Conservation (phyloP, 2,113 vertebrate species). For the Laticauda colubrina region DNA sequence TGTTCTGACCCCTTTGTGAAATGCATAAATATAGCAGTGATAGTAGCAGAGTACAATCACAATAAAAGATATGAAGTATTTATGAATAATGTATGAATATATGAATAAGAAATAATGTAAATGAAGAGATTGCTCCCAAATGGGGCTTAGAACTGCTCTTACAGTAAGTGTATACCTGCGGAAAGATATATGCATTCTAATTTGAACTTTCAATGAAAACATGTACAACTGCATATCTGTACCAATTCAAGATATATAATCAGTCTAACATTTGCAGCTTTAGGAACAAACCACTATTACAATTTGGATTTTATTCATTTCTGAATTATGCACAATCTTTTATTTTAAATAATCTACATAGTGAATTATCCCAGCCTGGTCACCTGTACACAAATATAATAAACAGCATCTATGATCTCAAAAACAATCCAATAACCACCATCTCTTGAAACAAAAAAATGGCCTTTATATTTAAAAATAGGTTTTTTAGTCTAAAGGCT, state of each 20-base stretch:
- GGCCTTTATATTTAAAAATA: background rate
- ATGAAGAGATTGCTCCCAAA: background rate
- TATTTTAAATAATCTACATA: background rate
- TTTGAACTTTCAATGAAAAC: background rate
- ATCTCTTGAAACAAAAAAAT: background rate
- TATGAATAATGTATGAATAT: background rate
- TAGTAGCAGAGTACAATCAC: background rate
- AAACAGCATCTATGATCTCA: background rate
- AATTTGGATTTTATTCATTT: background rate
- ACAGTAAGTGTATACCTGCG: background rate
- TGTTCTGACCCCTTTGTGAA: background rate
- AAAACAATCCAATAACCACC: background rate
- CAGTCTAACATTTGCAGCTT: background rate
- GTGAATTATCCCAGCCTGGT: background rate
- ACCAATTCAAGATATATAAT: background rate
- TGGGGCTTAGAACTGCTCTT: background rate
- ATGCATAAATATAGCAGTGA: background rate
- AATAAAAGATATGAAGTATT: background rate
- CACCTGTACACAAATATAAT: background rate
- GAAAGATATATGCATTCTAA: background rate
- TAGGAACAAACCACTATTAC: background rate
- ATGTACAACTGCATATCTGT: background rate
- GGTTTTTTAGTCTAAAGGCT: background rate
- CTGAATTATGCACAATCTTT: background rate
- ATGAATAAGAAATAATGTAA: background rate